phyloP scores from a whole-genome alignment of 2,113 vertebrate species.

The Aramus guarauna region DNA sequence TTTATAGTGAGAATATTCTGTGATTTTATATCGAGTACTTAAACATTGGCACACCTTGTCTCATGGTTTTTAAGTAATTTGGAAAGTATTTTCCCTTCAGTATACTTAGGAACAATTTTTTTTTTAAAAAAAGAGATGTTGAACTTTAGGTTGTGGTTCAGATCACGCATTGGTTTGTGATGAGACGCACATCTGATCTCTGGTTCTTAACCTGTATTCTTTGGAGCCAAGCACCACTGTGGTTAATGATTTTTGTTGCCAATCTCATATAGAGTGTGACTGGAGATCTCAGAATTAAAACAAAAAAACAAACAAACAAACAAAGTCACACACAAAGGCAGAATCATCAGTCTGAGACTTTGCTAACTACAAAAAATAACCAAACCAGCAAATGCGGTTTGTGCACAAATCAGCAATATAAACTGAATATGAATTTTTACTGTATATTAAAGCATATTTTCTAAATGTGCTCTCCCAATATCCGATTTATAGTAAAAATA shows the following conservation, averaged over 20 bases:
- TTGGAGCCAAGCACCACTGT: background rate
- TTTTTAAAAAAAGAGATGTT: background rate
- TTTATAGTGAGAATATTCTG: background rate
- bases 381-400: background rate
- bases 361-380: background rate
- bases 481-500: background rate
- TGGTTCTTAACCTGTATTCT: background rate
- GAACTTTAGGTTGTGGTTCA: background rate
- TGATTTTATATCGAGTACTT: background rate
- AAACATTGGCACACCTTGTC: background rate
- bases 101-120: background rate
- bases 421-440: background rate
- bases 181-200: background rate
- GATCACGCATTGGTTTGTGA: background rate
- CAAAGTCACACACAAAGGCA: background rate
- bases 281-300: background rate
- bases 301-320: too few relatives aligned
- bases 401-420: background rate
- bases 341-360: background rate
- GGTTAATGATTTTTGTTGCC: background rate
- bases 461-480: background rate
- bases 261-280: background rate
- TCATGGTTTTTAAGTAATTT: background rate
- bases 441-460: background rate
- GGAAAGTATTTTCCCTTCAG: background rate